Conservation (phyloP, 2,888 invertebrate species). For the Dynastes hyllus region DNA sequence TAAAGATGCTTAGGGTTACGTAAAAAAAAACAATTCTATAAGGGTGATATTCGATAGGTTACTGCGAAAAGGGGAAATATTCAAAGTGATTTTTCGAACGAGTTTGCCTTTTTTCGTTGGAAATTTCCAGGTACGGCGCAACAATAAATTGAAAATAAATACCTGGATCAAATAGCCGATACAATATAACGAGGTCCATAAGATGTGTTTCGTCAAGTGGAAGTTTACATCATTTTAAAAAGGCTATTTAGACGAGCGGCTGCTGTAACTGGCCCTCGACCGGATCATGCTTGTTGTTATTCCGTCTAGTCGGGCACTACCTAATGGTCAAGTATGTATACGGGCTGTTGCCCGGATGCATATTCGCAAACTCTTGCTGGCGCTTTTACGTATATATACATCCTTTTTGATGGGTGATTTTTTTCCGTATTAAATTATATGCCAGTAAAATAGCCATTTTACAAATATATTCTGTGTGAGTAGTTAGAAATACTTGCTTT, state of each 20-base stretch:
- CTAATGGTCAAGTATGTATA: constrained; percentile 63
- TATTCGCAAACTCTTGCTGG: constrained; percentile 57
- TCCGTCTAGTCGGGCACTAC: constrained; percentile 66
- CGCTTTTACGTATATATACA: neutral
- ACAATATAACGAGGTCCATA: constrained; percentile 69
- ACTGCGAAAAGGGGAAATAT: constrained; percentile 18
- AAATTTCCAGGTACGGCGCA: constrained; percentile 50
- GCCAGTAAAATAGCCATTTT: neutral
- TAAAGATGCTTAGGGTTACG: neutral
- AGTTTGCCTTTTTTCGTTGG: constrained; percentile 20
- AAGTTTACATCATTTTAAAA: constrained; percentile 69
- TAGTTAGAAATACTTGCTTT: neutral
- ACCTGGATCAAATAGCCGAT: constrained; percentile 66
- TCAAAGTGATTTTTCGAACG: constrained; percentile 29
- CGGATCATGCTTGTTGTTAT: constrained; percentile 65
- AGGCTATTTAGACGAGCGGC: constrained; percentile 66
- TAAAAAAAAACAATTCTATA: neutral
- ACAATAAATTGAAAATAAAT: constrained; percentile 65
- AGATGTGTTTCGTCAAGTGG: constrained; percentile 68
- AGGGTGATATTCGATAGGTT: constrained; percentile 8
- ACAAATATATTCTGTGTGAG: neutral
- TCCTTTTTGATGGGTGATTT: neutral
- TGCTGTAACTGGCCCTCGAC: constrained; percentile 62
- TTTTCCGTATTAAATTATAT: constrained; percentile 13
- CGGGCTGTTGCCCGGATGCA: constrained; percentile 59